phyloP scores from a whole-genome alignment of 2,113 vertebrate species.

The Eublepharis macularius region DNA sequence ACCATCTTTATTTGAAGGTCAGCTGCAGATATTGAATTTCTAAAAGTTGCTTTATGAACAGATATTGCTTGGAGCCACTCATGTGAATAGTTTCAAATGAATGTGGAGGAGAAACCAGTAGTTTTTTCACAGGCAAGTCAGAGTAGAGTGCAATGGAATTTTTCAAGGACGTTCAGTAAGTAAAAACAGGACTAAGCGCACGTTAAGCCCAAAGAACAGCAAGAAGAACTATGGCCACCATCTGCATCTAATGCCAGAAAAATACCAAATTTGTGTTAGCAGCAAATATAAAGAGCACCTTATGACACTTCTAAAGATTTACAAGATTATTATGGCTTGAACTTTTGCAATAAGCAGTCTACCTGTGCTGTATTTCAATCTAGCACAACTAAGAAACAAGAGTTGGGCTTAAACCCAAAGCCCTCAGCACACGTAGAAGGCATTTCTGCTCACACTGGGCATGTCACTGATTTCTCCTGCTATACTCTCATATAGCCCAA shows the following conservation, averaged over 20 bases:
- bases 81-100: background rate
- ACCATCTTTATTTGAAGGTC: background rate
- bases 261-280: background rate
- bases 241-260: background rate
- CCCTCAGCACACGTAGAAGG: no score
- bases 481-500: no score
- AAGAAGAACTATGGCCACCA: background rate
- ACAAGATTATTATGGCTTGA: background rate
- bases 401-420: no score
- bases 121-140: background rate
- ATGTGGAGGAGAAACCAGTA: background rate
- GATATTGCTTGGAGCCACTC: background rate
- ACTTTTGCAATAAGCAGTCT: background rate
- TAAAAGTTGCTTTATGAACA: background rate
- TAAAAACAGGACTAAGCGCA: background rate
- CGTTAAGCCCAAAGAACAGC: background rate
- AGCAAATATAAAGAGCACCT: background rate
- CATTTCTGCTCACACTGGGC: no score
- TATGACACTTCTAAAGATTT: background rate
- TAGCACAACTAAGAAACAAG: background rate
- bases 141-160: background rate
- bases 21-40: background rate
- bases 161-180: background rate
- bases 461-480: no score
- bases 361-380: background rate